A percentile compares a stretch with the other conserved stretches of the same genome.
Evolutionary conservation across 2,797 vertebrate genomes (phyloP).

Genomic region (Odontamblyopus lacepedii): DNA sequence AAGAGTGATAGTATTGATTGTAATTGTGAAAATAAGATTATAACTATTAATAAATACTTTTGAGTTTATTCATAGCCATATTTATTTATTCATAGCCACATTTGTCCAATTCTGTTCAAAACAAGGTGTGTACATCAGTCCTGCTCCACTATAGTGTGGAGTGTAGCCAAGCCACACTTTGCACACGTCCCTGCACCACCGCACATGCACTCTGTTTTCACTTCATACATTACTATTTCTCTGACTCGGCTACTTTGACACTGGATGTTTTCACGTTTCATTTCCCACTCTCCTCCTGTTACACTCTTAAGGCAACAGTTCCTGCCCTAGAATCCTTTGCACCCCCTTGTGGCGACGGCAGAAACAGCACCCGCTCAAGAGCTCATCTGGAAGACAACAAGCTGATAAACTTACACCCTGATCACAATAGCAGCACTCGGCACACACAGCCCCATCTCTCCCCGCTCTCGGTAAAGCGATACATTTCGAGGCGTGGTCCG

Average conservation of each 20-base stretch:
- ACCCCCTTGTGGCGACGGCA: slow-evolving; percentile 64
- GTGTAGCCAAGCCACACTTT: slow-evolving; percentile 31
- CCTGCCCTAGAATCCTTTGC: slow-evolving; percentile 57
- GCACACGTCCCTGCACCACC: slow-evolving; percentile 51
- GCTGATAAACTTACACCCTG: slow-evolving; percentile 53
- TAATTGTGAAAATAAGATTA: too few relatives aligned
- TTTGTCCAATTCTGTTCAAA: slow-evolving; percentile 6
- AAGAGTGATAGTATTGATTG: too few relatives aligned
- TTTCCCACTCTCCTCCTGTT: slow-evolving; percentile 75
- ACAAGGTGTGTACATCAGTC: slow-evolving; percentile 37
- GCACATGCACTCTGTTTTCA: slow-evolving; percentile 42
- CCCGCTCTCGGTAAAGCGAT: slow-evolving; percentile 69
- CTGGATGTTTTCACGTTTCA: slow-evolving; percentile 64
- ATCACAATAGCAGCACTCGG: slow-evolving; percentile 42
- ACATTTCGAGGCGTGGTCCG: slow-evolving; percentile 72
- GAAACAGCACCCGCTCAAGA: slow-evolving; percentile 38
- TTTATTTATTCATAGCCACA: background rate
- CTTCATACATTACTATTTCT: slow-evolving; percentile 48
- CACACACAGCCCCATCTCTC: slow-evolving; percentile 67
- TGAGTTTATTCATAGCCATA: background rate
- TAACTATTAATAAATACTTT: background rate
- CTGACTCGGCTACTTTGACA: slow-evolving; percentile 42
- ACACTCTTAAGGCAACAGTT: slow-evolving; percentile 58
- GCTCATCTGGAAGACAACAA: slow-evolving; percentile 51
- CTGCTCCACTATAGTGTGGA: slow-evolving; percentile 10